Percentiles rank a stretch among this genome's conserved stretches.
Evolutionary conservation across 2,888 invertebrate genomes (phyloP).

Genomic region (Andrena dorsata): DNA sequence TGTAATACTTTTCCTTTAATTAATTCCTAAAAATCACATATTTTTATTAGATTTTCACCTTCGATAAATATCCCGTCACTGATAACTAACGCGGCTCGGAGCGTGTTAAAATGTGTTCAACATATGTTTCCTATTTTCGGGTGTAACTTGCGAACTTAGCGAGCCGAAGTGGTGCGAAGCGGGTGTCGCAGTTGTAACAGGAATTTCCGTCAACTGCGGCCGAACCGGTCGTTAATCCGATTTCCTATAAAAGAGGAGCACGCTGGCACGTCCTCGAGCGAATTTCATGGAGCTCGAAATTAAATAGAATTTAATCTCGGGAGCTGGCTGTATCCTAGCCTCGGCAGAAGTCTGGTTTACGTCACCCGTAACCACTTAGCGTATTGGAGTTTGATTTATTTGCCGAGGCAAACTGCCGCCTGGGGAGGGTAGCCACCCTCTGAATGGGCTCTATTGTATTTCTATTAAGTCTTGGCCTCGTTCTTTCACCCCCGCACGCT

Average conservation of each 20-base stretch:
- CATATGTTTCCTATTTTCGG: not conserved
- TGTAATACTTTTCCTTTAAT: no score
- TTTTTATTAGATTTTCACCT: no score
- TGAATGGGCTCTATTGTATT: conserved; percentile 81
- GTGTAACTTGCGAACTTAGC: not conserved
- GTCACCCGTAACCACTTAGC: conserved; percentile 85
- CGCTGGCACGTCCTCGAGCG: conserved; percentile 41
- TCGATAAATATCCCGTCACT: no score
- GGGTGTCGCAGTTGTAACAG: conserved; percentile 8
- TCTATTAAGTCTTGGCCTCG: conserved; percentile 79
- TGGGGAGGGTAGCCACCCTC: conserved; percentile 79
- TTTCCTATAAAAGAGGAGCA: conserved; percentile 58
- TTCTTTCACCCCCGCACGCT: conserved; percentile 63
- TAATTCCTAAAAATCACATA: no score
- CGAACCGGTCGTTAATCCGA: conserved; percentile 58
- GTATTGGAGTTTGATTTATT: conserved; percentile 85
- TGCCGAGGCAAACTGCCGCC: conserved; percentile 80
- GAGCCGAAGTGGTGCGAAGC: not conserved
- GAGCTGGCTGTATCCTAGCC: conserved; percentile 52
- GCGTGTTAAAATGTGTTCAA: not conserved
- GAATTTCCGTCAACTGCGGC: conserved; percentile 19
- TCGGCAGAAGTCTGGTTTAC: conserved; percentile 81
- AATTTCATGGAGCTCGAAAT: conserved; percentile 76
- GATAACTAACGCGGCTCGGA: no score
- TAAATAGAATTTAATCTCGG: conserved; percentile 83